Percentiles rank a stretch among this genome's conserved stretches.
These are phyloP conservation scores for Noturus placidus DNA, from an alignment of 2,113 vertebrate genomes.

Conservation along the genomic window DNA sequence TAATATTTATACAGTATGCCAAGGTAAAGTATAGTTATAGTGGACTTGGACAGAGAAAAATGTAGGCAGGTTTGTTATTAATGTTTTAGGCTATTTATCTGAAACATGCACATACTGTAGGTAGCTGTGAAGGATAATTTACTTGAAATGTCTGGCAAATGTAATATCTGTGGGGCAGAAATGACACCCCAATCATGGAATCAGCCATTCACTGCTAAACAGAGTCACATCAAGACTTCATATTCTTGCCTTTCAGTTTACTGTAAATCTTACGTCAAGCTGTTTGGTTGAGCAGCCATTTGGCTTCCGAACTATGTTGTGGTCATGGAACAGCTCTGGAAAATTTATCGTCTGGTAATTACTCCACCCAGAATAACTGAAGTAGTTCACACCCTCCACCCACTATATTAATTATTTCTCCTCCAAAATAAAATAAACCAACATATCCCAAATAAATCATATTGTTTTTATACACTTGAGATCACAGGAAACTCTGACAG, in stretches of 20 bases:
- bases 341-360: slow-evolving; percentile 27
- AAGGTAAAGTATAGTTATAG: background rate
- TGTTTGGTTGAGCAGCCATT: slow-evolving; percentile 8
- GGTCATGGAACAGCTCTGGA: slow-evolving; percentile 29
- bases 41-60: background rate
- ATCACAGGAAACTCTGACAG: background rate
- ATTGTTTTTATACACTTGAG: background rate
- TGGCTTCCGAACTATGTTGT: slow-evolving; percentile 1
- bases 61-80: no score
- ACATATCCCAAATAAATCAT: background rate
- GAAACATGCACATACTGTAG: background rate
- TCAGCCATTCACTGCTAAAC: background rate
- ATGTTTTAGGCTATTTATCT: background rate
- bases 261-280: background rate
- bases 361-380: slow-evolving; percentile 21
- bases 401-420: background rate
- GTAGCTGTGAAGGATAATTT: background rate
- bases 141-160: background rate
- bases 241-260: background rate
- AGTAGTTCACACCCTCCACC: slow-evolving; percentile 9
- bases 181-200: background rate
- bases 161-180: background rate
- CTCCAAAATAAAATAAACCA: background rate
- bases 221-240: background rate
- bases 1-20: background rate